phyloP scores from a whole-genome alignment of 1,140 invertebrate genomes.

The Eufriesea mexicana region DNA sequence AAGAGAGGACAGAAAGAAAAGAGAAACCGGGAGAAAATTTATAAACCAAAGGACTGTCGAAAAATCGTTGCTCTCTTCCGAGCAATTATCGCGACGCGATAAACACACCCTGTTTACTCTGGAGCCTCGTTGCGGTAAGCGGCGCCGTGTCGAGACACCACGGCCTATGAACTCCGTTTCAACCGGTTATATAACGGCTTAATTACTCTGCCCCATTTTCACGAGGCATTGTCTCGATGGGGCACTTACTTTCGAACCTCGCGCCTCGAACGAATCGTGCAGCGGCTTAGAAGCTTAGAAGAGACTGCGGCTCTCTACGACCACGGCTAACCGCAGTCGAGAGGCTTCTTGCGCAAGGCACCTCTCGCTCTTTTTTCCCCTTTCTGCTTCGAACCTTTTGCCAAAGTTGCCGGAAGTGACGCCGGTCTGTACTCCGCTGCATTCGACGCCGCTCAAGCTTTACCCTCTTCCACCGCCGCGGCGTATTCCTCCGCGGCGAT shows the following conservation, averaged over 20 bases:
- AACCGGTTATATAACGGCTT: slow-evolving; percentile 78
- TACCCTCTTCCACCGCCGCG: not conserved
- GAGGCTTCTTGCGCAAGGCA: slow-evolving; percentile 58
- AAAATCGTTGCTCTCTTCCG: not conserved
- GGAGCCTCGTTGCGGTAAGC: slow-evolving; percentile 25
- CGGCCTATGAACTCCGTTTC: slow-evolving; percentile 69
- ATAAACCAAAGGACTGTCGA: not conserved
- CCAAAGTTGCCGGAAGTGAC: slow-evolving; percentile 46
- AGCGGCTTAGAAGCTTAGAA: slow-evolving; percentile 61
- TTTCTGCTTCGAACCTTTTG: not conserved
- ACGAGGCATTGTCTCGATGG: slow-evolving; percentile 77
- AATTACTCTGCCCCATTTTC: slow-evolving; percentile 80
- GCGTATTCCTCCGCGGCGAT: no score
- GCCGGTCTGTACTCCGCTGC: not conserved
- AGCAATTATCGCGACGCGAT: not conserved
- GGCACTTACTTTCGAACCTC: slow-evolving; percentile 73
- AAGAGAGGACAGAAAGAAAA: no score
- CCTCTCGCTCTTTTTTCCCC: slow-evolving; percentile 20
- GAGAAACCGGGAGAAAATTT: no score
- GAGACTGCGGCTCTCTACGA: slow-evolving; percentile 49
- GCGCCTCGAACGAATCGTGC: slow-evolving; percentile 59
- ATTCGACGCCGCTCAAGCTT: slow-evolving; percentile 1
- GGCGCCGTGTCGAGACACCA: slow-evolving; percentile 61
- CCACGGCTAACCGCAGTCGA: slow-evolving; percentile 59
- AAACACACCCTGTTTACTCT: slow-evolving; percentile 57